These are phyloP conservation scores for Aphelenchoides bicaudatus DNA, from an alignment of 2,888 invertebrate genomes.

Conservation along the genomic window DNA sequence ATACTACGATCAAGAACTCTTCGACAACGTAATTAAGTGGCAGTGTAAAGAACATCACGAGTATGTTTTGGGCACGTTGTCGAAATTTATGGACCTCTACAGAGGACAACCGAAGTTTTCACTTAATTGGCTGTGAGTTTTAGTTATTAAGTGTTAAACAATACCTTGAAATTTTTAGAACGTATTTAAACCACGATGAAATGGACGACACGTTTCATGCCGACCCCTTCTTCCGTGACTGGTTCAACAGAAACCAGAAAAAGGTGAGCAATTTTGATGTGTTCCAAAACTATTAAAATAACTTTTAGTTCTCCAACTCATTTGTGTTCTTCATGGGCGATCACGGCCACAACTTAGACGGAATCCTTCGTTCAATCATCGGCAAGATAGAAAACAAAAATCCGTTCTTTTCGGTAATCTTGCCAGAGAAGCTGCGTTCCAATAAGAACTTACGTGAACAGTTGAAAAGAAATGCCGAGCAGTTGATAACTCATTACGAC, in stretches of 20 bases:
- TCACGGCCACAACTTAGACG: conserved; percentile 11
- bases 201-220: background rate
- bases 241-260: background rate
- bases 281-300: too few species aligned
- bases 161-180: too few species aligned
- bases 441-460: conserved; percentile 3
- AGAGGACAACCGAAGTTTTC: background rate
- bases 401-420: conserved; percentile 2
- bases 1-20: too few species aligned
- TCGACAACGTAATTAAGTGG: too few species aligned
- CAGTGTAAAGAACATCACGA: too few species aligned
- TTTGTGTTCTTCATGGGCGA: conserved; percentile 14
- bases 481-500: conserved; percentile 16
- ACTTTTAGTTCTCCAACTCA: conserved; percentile 8
- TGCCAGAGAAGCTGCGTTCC: conserved; percentile 4
- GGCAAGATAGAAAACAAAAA: conserved; percentile 8
- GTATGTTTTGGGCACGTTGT: too few species aligned
- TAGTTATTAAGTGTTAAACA: too few species aligned
- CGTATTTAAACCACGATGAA: too few species aligned
- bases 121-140: background rate
- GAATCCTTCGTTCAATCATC: background rate
- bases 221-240: background rate
- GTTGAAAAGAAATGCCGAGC: background rate
- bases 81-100: too few species aligned
- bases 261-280: too few species aligned